phyloP scores from a whole-genome alignment of 2,888 invertebrate species.

The Chloroclystis v-ata region DNA sequence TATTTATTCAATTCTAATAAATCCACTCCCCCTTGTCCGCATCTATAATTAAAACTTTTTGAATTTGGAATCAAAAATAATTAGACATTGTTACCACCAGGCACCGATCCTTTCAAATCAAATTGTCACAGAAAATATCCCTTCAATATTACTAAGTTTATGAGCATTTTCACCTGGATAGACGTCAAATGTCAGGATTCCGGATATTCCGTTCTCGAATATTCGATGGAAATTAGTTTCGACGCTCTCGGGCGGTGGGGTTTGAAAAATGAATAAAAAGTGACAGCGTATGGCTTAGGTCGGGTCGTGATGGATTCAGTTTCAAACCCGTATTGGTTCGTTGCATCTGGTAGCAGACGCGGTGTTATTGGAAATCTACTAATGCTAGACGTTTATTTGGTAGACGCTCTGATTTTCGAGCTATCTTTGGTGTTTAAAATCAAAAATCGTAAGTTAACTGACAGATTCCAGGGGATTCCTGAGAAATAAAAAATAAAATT shows the following conservation, averaged over 20 bases:
- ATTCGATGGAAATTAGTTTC: slow-evolving; percentile 29
- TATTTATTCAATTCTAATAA: too few species aligned
- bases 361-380: not conserved
- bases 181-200: slow-evolving; percentile 2
- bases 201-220: slow-evolving; percentile 11
- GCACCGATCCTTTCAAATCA: not conserved
- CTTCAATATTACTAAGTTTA: not conserved
- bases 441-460: too few species aligned
- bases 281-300: slow-evolving; percentile 16
- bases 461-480: too few species aligned
- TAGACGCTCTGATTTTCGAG: not conserved
- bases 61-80: too few species aligned
- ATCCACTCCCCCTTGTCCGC: too few species aligned
- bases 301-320: slow-evolving; percentile 20
- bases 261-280: slow-evolving; percentile 24
- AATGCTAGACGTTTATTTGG: too few species aligned
- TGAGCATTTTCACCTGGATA: not conserved
- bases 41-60: too few species aligned
- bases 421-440: too few species aligned
- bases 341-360: slow-evolving; percentile 4
- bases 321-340: slow-evolving; percentile 19
- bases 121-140: not conserved
- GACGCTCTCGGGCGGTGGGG: slow-evolving; percentile 9
- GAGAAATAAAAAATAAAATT: too few species aligned
- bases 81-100: not conserved